Evolutionary conservation across 2,797 vertebrate species (phyloP).

Genomic region (Protonibea diacanthus): DNA sequence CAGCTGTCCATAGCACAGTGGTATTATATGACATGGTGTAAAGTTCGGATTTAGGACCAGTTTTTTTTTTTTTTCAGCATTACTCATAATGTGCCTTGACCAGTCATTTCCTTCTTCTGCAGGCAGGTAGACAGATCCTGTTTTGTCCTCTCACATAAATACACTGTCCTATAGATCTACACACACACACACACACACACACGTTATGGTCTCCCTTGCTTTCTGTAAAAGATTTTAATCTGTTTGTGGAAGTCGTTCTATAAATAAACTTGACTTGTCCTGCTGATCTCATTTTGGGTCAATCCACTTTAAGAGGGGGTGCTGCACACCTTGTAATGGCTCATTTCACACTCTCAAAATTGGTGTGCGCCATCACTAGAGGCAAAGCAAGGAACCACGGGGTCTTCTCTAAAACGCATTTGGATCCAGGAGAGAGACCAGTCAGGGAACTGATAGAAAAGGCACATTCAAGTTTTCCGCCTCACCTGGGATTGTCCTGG

Average conservation of each 20-base stretch:
- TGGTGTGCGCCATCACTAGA: conserved; percentile 70
- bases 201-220: conserved; percentile 18
- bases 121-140: not conserved
- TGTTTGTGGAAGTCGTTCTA: conserved; percentile 43
- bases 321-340: conserved; percentile 75
- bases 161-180: not conserved
- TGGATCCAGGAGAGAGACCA: conserved; percentile 62
- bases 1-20: no score
- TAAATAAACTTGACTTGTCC: conserved; percentile 69
- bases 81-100: conserved; percentile 6
- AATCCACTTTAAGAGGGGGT: conserved; percentile 57
- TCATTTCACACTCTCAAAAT: conserved; percentile 81
- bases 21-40: not conserved
- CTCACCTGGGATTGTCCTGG: conserved; percentile 76
- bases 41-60: not conserved
- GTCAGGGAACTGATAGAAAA: conserved; percentile 65
- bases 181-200: not conserved
- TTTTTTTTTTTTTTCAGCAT: conserved; percentile 3
- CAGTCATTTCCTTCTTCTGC: not conserved
- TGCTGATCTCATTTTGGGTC: conserved; percentile 70
- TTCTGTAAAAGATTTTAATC: conserved; percentile 38
- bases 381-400: conserved; percentile 56
- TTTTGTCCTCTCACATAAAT: not conserved
- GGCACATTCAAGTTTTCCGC: conserved; percentile 75
- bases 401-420: conserved; percentile 61